These are phyloP conservation scores for Enoplosus armatus DNA, from an alignment of 2,797 vertebrate species.

Conservation along the genomic window DNA sequence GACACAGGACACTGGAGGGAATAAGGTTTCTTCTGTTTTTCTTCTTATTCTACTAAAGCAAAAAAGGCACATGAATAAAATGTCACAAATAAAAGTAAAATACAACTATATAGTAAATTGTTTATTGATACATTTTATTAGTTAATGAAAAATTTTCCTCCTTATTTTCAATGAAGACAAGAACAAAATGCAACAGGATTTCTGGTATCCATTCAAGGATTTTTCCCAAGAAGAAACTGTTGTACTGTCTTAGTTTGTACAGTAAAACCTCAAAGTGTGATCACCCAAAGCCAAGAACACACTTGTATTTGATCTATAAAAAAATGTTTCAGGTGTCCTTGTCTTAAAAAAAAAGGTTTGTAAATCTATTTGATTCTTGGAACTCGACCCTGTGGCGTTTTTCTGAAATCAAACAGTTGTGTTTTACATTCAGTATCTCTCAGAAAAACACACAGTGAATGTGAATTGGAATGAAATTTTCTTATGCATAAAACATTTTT, in stretches of 20 bases:
- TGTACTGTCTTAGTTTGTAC: neutral
- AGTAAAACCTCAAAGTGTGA: neutral
- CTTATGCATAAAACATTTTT: neutral
- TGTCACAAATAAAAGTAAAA: neutral
- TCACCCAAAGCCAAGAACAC: constrained; percentile 1
- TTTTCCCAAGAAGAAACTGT: neutral
- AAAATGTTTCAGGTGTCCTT: neutral
- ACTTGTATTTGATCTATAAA: neutral
- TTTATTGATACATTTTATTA: neutral
- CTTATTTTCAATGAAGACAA: neutral
- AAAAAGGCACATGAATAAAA: neutral
- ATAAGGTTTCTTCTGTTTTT: neutral
- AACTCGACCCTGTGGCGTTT: neutral
- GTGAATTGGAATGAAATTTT: neutral
- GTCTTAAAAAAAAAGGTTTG: neutral
- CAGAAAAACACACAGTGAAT: neutral
- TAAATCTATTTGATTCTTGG: neutral
- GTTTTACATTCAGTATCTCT: neutral
- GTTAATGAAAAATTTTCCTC: neutral
- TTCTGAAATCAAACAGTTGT: neutral
- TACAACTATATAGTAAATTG: neutral
- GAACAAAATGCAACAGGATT: neutral
- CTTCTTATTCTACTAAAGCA: neutral
- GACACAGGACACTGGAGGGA: neutral
- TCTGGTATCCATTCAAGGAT: neutral